Conservation (phyloP, 2,797 vertebrate species). For the Sciurus carolinensis region DNA sequence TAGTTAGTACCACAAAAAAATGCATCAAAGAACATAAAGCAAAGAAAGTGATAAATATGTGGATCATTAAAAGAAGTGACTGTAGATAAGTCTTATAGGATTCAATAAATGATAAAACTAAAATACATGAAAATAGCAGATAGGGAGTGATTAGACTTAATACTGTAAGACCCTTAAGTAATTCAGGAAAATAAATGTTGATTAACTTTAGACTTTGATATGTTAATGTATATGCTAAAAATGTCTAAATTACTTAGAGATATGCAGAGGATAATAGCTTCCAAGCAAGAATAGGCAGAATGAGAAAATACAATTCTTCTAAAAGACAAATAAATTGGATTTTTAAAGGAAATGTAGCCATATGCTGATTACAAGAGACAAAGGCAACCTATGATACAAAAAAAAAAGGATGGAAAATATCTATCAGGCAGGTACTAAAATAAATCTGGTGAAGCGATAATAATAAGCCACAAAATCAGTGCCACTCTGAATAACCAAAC, state of each 20-base stretch:
- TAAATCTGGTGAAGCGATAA: neutral
- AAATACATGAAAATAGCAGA: neutral
- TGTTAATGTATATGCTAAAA: neutral
- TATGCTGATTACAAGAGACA: neutral
- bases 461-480: neutral
- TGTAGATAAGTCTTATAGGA: neutral
- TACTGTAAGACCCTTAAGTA: neutral
- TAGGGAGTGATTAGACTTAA: neutral
- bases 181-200: neutral
- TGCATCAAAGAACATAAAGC: neutral
- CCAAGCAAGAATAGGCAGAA: neutral
- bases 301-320: neutral
- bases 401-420: neutral
- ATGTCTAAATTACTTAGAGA: conserved; percentile 14
- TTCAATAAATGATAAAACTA: neutral
- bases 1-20: neutral
- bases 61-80: neutral
- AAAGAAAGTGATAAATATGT: neutral
- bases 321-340: neutral
- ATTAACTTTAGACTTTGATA: neutral
- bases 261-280: neutral
- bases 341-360: conserved; percentile 49
- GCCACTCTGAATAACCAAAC: neutral
- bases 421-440: neutral
- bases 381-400: neutral